Evolutionary conservation across 2,888 invertebrate species (phyloP).

Genomic region (Arctia plantaginis): DNA sequence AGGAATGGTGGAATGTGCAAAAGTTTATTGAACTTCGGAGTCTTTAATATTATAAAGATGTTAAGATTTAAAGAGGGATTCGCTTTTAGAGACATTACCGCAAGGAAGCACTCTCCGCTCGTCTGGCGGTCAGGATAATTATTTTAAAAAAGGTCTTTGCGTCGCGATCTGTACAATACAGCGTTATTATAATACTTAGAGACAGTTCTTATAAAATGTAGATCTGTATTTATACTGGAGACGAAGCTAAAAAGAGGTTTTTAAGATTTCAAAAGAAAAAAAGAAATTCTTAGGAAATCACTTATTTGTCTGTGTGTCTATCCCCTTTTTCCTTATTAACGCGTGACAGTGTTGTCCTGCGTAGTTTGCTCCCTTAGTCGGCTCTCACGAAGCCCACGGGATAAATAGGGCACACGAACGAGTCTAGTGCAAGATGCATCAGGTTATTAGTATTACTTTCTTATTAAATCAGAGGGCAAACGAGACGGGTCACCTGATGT

Average conservation of each 20-base stretch:
- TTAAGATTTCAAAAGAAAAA: background rate
- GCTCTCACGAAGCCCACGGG: no score
- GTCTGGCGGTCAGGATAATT: background rate
- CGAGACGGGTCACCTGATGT: no score
- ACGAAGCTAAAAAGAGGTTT: background rate
- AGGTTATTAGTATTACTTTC: no score
- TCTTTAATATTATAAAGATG: background rate
- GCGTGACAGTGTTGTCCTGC: no score
- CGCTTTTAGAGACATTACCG: background rate
- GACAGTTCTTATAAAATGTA: background rate
- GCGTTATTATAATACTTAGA: background rate
- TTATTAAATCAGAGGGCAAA: no score
- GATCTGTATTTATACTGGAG: background rate
- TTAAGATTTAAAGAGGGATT: background rate
- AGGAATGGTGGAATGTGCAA: background rate
- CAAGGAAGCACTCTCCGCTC: background rate
- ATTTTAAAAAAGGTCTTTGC: background rate
- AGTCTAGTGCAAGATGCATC: no score
- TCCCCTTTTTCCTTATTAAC: no score
- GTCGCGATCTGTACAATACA: background rate
- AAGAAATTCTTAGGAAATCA: background rate
- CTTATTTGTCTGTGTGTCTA: background rate
- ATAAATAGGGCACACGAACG: no score
- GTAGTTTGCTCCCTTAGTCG: no score
- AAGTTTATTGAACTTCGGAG: background rate